These are phyloP conservation scores for Lampris incognitus DNA, from an alignment of 2,113 vertebrate genomes.

Conservation along the genomic window DNA sequence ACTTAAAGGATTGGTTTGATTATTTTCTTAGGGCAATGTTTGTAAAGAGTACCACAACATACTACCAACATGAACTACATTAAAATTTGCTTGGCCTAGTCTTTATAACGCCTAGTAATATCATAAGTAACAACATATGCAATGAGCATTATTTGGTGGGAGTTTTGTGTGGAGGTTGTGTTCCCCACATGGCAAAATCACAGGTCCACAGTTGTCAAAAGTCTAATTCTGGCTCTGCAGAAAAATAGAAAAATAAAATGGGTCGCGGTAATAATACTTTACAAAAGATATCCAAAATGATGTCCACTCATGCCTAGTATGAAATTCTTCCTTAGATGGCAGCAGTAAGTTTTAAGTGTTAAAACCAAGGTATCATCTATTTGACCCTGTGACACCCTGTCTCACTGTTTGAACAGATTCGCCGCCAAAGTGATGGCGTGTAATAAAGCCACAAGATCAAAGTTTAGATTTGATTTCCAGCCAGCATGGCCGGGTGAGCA, in stretches of 20 bases:
- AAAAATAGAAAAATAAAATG: slow-evolving; percentile 13
- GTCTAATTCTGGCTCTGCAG: slow-evolving; percentile 40
- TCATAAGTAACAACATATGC: background rate
- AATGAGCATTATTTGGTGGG: slow-evolving; percentile 16
- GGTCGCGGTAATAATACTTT: slow-evolving; percentile 33
- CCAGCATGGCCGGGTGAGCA: slow-evolving; percentile 60
- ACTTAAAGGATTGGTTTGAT: no score
- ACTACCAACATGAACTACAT: no score
- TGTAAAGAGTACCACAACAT: no score
- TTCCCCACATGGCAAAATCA: slow-evolving; percentile 30
- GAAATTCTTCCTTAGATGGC: slow-evolving; percentile 63
- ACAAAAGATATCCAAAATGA: slow-evolving; percentile 40
- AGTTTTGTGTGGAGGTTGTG: background rate
- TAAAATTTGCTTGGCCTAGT: background rate
- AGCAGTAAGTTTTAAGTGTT: slow-evolving; percentile 62
- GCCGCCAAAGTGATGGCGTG: slow-evolving; percentile 64
- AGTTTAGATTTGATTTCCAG: slow-evolving; percentile 79
- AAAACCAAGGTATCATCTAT: slow-evolving; percentile 61
- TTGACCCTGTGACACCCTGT: slow-evolving; percentile 68
- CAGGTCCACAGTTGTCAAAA: slow-evolving; percentile 15
- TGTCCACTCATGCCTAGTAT: slow-evolving; percentile 23
- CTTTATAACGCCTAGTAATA: background rate
- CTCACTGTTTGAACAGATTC: slow-evolving; percentile 56
- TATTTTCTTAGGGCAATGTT: no score
- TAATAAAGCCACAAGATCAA: slow-evolving; percentile 78